These are phyloP conservation scores for Caenorhabditis japonica DNA, from an alignment of 2,888 invertebrate species.

Conservation along the genomic window DNA sequence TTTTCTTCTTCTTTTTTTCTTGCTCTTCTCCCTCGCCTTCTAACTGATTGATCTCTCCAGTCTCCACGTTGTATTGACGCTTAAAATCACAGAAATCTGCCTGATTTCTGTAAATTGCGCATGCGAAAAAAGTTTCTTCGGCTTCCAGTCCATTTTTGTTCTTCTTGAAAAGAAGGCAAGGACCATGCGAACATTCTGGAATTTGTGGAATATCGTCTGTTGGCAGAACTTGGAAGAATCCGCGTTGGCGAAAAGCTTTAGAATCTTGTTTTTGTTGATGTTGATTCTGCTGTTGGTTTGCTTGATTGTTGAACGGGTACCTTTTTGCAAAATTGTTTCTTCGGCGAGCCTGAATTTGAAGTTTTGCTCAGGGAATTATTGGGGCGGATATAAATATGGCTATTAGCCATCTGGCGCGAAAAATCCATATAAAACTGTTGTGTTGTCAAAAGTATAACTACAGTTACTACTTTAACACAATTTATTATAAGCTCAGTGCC, in stretches of 20 bases:
- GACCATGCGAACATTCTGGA: slow-evolving; percentile 67
- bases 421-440: too few species aligned
- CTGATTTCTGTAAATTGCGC: slow-evolving; percentile 67
- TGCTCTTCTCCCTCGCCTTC: slow-evolving; percentile 20
- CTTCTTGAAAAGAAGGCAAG: slow-evolving; percentile 69
- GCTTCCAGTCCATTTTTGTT: slow-evolving; percentile 50
- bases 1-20: slow-evolving; percentile 35
- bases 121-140: slow-evolving; percentile 60
- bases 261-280: slow-evolving; percentile 14
- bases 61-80: slow-evolving; percentile 24
- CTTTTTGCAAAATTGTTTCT: slow-evolving; percentile 23
- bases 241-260: slow-evolving; percentile 46
- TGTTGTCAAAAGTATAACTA: too few species aligned
- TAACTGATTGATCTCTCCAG: slow-evolving; percentile 31
- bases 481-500: too few species aligned
- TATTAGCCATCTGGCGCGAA: too few species aligned
- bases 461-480: too few species aligned
- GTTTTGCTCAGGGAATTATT: too few species aligned
- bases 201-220: slow-evolving; percentile 49
- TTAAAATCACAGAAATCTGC: slow-evolving; percentile 42
- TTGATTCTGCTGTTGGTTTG: not conserved
- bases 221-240: slow-evolving; percentile 56
- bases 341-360: slow-evolving; percentile 32
- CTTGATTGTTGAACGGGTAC: not conserved
- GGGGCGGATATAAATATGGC: too few species aligned